phyloP scores from a whole-genome alignment of 2,797 vertebrate species.

The Delichon dasypus region DNA sequence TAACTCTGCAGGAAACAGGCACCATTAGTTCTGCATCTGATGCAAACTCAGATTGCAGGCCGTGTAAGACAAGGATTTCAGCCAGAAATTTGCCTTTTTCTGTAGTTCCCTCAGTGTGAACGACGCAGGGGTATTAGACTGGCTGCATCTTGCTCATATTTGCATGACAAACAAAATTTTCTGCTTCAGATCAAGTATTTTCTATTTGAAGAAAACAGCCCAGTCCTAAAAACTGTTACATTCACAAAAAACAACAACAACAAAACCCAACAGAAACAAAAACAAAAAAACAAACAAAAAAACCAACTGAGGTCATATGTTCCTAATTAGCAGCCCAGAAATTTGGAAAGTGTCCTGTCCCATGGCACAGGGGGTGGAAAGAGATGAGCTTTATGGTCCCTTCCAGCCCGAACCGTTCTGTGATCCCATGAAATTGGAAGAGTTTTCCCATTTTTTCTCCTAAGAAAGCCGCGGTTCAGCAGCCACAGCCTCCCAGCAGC shows the following conservation, averaged over 20 bases:
- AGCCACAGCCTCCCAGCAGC: neutral
- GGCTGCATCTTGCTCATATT: neutral
- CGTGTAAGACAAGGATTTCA: neutral
- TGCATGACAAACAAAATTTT: slow-evolving; percentile 50
- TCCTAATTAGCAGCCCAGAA: neutral
- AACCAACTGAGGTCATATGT: neutral
- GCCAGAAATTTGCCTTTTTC: neutral
- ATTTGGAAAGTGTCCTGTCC: neutral
- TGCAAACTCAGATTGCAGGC: neutral
- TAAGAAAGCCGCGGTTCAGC: neutral
- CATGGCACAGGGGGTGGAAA: neutral
- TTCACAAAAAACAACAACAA: neutral
- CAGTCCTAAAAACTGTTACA: neutral
- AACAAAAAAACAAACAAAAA: neutral
- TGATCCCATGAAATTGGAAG: neutral
- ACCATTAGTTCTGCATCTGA: slow-evolving; percentile 11
- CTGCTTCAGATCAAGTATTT: neutral
- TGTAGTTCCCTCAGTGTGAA: neutral
- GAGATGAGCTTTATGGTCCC: neutral
- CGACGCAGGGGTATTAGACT: neutral
- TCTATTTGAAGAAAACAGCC: neutral
- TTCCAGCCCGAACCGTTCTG: neutral
- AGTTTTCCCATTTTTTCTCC: neutral
- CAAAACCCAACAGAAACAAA: too few species aligned
- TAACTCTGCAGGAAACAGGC: neutral